Base-by-base conservation (phyloP, 2,888 invertebrate genomes). In the Mythimna ferrago region DNA sequence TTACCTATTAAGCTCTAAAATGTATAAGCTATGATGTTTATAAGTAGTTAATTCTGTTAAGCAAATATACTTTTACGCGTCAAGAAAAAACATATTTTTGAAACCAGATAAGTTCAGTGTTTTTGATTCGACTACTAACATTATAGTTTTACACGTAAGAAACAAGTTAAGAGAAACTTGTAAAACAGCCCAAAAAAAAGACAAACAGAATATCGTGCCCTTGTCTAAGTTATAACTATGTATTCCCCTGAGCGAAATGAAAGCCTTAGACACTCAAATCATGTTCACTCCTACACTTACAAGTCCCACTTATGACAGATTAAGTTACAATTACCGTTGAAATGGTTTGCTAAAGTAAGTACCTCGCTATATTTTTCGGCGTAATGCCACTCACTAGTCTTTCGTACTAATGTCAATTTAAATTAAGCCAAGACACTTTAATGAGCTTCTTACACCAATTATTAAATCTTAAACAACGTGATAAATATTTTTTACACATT, bases 271-370 rank as follows among this genome's bases (percentile, higher is more conserved):
- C 4, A 11, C 26, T 21, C 6, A 38, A 41, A 48, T 63, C 9
- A 35, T 21, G 32, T 58, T 70, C 54, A 53, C n/a, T 53, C 53
- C 38, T 48, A 60, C 54, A 53, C 35, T 19, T 26, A 54, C 35
- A 57, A 44, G 53, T 16, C 53, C 54, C 67, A 71, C 65, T 78
- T 48, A 73, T 3, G 57, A 54, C 68, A 38, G 41, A 14, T 63
- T 66, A 69, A 69, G 57, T 66, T 62, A 48, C 57, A 38, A 63
- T 77, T 56, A 64, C 41, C 32, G 11, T 41, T 11, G 14, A 11
- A 60, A 60, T 60, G 41, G 53, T 48, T 19, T 19, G 11, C 35
- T 10, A 53, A 60, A 58, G 41, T 74, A 66, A 16, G 6, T 9
- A 6, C 16, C 38, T 58, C 32, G 16, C 2, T n/a, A 48, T 54